Evolutionary conservation across 2,888 invertebrate species (phyloP).

Genomic region (Brachyptera putata): DNA sequence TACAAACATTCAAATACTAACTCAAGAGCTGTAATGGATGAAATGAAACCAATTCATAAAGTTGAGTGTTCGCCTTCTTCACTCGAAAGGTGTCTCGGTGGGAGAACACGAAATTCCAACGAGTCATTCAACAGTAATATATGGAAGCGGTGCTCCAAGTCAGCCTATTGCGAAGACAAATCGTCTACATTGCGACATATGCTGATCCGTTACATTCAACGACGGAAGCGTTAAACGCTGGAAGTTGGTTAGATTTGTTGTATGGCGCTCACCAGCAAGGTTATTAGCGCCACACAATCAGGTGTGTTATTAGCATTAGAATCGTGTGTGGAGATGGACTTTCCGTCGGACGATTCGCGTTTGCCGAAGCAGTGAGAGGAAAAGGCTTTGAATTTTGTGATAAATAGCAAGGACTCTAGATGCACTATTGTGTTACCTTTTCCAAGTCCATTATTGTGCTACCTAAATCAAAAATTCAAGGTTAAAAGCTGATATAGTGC

Average conservation of each 20-base stretch:
- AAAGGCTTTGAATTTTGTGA: too few relatives aligned
- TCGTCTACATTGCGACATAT: not conserved
- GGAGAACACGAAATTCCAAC: not conserved
- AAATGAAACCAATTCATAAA: not conserved
- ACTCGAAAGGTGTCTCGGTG: not conserved
- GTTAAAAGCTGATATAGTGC: too few relatives aligned
- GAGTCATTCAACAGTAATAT: not conserved
- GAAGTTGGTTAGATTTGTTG: too few relatives aligned
- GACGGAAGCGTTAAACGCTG: not conserved
- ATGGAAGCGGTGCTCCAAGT: not conserved
- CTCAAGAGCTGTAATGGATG: not conserved
- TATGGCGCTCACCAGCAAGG: too few relatives aligned
- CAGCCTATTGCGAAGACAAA: not conserved
- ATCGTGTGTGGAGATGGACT: not conserved
- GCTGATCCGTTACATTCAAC: not conserved
- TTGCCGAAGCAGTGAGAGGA: not conserved
- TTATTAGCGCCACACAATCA: too few relatives aligned
- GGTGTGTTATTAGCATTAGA: too few relatives aligned
- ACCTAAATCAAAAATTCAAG: too few relatives aligned
- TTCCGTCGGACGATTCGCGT: not conserved
- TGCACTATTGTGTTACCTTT: too few relatives aligned
- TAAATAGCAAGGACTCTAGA: too few relatives aligned
- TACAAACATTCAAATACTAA: not conserved
- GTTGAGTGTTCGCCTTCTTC: not conserved
- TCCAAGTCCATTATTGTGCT: too few relatives aligned